phyloP scores from a whole-genome alignment of 2,113 vertebrate species.

The Aldabrachelys gigantea region DNA sequence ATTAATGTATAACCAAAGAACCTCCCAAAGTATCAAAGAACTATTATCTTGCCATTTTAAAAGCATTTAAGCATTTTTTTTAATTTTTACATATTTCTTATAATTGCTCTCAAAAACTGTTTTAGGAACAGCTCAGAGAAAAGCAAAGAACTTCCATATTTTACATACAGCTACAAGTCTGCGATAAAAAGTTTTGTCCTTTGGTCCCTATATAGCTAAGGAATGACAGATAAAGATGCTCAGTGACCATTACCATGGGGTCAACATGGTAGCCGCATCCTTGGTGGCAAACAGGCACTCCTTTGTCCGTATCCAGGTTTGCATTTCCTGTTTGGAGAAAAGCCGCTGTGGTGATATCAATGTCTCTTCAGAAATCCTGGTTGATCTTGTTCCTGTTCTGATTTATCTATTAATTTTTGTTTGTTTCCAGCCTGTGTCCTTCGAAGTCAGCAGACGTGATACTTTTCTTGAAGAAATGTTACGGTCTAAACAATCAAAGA shows the following conservation, averaged over 20 bases:
- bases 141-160: constrained; percentile 91
- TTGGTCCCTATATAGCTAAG: constrained; percentile 99
- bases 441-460: constrained; percentile 83
- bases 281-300: constrained; percentile 95
- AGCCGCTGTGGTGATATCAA: constrained; percentile 81
- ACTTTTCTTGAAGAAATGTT: constrained; percentile 86
- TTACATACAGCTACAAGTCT: constrained; percentile 98
- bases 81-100: constrained; percentile 89
- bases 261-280: constrained; percentile 86
- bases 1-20: constrained; percentile 87
- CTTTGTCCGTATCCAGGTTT: constrained; percentile 80
- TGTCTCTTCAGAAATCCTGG: constrained; percentile 81
- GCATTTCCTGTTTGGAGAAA: constrained; percentile 80
- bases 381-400: constrained; percentile 78
- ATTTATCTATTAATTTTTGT: constrained; percentile 74
- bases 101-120: constrained; percentile 90
- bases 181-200: constrained; percentile 99
- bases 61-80: constrained; percentile 85
- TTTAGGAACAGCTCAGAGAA: constrained; percentile 91
- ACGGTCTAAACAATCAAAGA: constrained; percentile 85
- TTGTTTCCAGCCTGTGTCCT: constrained; percentile 80
- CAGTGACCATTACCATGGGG: constrained; percentile 87
- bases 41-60: constrained; percentile 88
- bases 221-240: constrained; percentile 98
- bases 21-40: constrained; percentile 89